Evolutionary conservation across 2,113 vertebrate species (phyloP).

Genomic region (Sceloporus tristichus): DNA sequence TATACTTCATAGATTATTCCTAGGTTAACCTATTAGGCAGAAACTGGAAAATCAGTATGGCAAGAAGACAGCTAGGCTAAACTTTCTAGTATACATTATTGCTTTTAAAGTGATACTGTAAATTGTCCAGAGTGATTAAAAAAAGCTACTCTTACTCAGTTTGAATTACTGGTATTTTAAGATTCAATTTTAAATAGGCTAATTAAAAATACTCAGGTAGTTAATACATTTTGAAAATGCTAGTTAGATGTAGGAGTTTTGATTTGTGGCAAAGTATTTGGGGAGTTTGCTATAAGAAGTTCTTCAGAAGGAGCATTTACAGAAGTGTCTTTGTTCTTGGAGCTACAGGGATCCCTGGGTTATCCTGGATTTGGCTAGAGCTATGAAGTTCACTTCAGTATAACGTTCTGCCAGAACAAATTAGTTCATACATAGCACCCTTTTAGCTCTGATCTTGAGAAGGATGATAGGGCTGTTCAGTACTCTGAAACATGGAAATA

Average conservation of each 20-base stretch:
- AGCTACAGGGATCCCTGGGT: slow-evolving; percentile 85
- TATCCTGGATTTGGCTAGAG: slow-evolving; percentile 77
- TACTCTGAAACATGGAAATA: background rate
- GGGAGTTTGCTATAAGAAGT: slow-evolving; percentile 73
- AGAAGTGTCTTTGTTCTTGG: slow-evolving; percentile 85
- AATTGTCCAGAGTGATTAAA: too few species aligned
- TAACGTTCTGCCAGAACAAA: slow-evolving; percentile 3
- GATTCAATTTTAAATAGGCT: slow-evolving; percentile 3
- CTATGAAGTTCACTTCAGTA: slow-evolving; percentile 11
- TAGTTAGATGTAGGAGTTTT: slow-evolving; percentile 66
- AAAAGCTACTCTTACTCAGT: too few species aligned
- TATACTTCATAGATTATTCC: background rate
- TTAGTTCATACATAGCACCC: background rate
- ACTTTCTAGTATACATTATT: background rate
- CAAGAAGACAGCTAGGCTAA: background rate
- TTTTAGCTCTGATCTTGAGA: background rate
- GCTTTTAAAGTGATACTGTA: background rate
- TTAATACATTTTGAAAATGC: slow-evolving; percentile 30
- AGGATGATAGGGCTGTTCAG: background rate
- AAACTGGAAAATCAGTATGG: background rate
- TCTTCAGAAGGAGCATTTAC: slow-evolving; percentile 76
- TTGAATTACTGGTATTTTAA: background rate
- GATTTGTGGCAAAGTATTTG: slow-evolving; percentile 66
- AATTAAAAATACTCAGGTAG: background rate
- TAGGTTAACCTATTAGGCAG: background rate